These are phyloP conservation scores for Notiomystis cincta DNA, from an alignment of 2,113 vertebrate species.

Conservation along the genomic window DNA sequence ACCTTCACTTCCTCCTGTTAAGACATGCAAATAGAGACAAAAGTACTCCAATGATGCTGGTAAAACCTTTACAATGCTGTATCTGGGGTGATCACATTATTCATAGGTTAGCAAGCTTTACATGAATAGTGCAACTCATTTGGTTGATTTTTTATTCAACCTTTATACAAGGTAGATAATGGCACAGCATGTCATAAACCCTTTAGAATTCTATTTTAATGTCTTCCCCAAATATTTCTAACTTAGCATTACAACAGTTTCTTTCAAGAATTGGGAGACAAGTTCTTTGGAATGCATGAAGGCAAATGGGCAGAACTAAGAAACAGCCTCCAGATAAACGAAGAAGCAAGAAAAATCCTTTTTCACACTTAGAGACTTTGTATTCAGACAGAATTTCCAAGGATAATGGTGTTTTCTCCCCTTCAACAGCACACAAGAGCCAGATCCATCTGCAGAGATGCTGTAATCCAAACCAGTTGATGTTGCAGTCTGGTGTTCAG, in stretches of 20 bases:
- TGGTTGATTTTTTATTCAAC: slow-evolving; percentile 47
- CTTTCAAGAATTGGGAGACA: background rate
- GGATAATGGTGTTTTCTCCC: background rate
- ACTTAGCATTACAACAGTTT: background rate
- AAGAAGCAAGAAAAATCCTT: slow-evolving; percentile 4
- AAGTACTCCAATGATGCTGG: background rate
- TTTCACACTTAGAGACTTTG: background rate
- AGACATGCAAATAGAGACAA: background rate
- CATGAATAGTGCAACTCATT: slow-evolving; percentile 8
- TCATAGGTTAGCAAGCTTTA: background rate
- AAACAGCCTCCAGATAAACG: background rate
- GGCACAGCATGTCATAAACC: background rate
- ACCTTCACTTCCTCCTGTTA: background rate
- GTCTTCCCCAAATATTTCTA: slow-evolving; percentile 30
- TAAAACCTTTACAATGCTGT: background rate
- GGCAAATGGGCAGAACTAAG: background rate
- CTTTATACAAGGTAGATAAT: background rate
- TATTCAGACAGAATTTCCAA: background rate
- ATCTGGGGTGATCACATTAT: background rate
- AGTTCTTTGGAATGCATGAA: background rate
- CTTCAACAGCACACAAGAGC: background rate
- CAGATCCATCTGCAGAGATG: background rate
- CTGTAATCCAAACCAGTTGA: background rate
- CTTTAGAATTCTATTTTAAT: slow-evolving; percentile 14
- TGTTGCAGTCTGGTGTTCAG: background rate